Evolutionary conservation across 2,888 invertebrate species (phyloP), one percentile per base, ranked within the genome.

Genomic region (Coelogynopora nodosa): DNA sequence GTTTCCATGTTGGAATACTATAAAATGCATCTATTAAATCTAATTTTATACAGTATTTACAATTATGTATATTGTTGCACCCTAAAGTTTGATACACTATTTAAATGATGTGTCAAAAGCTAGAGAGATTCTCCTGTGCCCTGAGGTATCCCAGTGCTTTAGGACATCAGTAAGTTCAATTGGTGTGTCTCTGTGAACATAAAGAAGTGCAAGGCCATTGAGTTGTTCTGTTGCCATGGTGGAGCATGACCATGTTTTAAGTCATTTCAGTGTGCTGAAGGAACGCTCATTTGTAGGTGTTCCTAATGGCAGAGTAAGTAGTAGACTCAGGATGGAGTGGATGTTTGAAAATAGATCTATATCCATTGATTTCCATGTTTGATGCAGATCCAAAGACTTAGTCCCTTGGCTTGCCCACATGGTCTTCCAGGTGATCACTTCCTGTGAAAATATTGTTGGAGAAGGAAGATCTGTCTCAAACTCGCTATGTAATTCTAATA

Each of bases 111-210:
- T 74, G 74, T n/a, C n/a, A n/a, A 74, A 74, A 23, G 74, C 74
- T 74, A 74, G 27, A 23, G 74, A 74, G 18, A 74, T 74, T 74
- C 74, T 74, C 74, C 74, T 74, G 27, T 74, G 74, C 23, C 74
- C 74, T 74, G 74, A 74, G 74, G 23, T 74, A 26, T 74, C 74
- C 74, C 74, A 74, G 74, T 74, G 74, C 74, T 74, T 74, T 74
- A 74, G 18, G 27, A 74, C 74, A 74, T 74, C 23, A 74, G 74
- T 74, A 23, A 74, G 27, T 13, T 74, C 23, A 23, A 74, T 74
- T 74, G 74, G 74, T 26, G 27, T 13, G 27, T 74, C 74, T 74
- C 27, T 74, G 27, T 74, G 74, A 26, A 74, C 74, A 74, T 23
- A 74, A 74, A 74, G 74, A 5, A 74, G 18, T 23, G 74, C 74